These are phyloP conservation scores for Mechanitis messenoides DNA, from an alignment of 2,888 invertebrate genomes.

Conservation along the genomic window DNA sequence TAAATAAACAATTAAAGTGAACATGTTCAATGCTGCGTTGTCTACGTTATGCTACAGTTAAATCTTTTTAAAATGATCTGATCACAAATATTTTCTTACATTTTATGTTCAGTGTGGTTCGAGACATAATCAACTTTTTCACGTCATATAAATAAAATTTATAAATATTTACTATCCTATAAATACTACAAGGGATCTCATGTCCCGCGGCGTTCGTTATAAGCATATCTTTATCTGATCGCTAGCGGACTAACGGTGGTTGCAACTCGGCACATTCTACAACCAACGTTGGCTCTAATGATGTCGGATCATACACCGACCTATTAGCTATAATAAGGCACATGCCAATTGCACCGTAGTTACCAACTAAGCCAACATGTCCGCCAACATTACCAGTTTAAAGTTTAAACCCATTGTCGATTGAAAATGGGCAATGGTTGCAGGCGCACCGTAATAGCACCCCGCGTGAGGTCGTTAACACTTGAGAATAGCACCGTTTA, in stretches of 20 bases:
- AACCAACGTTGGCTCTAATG: slow-evolving; percentile 2
- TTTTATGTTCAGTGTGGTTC: too few species aligned
- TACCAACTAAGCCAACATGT: background rate
- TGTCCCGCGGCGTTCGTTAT: slow-evolving; percentile 32
- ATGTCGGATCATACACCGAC: background rate
- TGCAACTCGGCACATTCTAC: slow-evolving; percentile 4
- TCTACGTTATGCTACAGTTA: background rate
- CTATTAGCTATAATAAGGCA: slow-evolving; percentile 4
- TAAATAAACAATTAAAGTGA: background rate
- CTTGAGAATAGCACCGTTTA: slow-evolving; percentile 20
- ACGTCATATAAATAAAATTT: background rate
- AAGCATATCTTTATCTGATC: slow-evolving; percentile 45
- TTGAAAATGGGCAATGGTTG: slow-evolving; percentile 16
- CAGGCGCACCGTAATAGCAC: slow-evolving; percentile 15
- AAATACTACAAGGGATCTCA: slow-evolving; percentile 24
- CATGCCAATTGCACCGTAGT: background rate
- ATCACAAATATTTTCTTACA: background rate
- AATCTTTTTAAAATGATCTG: background rate
- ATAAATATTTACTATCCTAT: slow-evolving; percentile 3
- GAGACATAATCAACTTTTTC: too few species aligned
- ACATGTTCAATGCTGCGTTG: background rate
- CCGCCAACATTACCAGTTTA: background rate
- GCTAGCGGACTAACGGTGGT: slow-evolving; percentile 42
- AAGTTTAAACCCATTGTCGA: background rate
- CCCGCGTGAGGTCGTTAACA: slow-evolving; percentile 24